Percentiles rank a stretch among this genome's conserved stretches.
Conservation (phyloP, 2,113 vertebrate genomes). For the Lophura nycthemera region DNA sequence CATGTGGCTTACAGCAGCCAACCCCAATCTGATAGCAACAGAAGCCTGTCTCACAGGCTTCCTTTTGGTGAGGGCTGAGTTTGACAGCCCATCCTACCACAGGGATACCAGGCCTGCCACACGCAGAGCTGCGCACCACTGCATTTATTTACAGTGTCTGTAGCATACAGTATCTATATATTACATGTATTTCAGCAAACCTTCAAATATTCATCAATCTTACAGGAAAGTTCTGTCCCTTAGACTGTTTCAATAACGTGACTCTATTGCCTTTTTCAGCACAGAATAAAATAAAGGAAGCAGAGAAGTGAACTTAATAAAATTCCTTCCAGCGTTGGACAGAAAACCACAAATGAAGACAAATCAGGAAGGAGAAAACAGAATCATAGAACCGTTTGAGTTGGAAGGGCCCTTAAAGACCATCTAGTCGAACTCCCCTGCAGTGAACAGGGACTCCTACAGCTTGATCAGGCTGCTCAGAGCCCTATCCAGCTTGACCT, state of each 20-base stretch:
- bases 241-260: neutral
- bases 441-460: no score
- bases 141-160: neutral
- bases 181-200: neutral
- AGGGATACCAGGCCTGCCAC: neutral
- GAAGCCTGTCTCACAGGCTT: neutral
- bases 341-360: neutral
- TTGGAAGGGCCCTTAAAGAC: no score
- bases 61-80: neutral
- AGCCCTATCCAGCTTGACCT: no score
- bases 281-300: neutral
- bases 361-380: neutral
- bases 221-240: neutral
- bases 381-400: no score
- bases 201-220: neutral
- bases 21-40: fast-evolving
- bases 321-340: neutral
- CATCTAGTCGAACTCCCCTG: no score
- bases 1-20: neutral
- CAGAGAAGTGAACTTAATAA: neutral
- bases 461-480: no score
- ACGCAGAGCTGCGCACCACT: fast-evolving
- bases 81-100: neutral
- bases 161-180: neutral
- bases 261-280: neutral